Conservation (phyloP, 2,888 invertebrate species). For the Agrilus cyanescens region DNA sequence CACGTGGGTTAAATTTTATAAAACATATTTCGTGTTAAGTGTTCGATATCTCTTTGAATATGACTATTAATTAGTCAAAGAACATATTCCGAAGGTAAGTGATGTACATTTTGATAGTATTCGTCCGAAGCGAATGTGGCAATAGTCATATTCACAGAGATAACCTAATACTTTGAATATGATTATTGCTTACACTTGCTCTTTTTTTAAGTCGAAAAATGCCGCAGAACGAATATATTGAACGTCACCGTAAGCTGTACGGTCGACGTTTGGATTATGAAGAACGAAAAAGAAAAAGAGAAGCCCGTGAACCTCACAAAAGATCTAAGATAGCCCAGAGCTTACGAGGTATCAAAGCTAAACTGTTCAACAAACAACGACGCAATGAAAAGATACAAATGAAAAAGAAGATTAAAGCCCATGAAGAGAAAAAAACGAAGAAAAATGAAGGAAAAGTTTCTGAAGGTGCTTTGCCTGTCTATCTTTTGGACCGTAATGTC, state of each 20-base stretch:
- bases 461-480: slow-evolving; percentile 90
- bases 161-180: slow-evolving; percentile 25
- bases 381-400: slow-evolving; percentile 98
- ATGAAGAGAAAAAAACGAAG: slow-evolving; percentile 88
- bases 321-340: slow-evolving; percentile 82
- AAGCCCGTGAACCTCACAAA: slow-evolving; percentile 89
- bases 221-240: slow-evolving; percentile 99
- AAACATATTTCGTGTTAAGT: neutral
- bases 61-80: slow-evolving; percentile 25
- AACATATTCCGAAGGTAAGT: slow-evolving; percentile 25
- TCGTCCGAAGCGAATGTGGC: slow-evolving; percentile 7
- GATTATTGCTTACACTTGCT: slow-evolving; percentile 21
- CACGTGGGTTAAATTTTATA: too few relatives aligned
- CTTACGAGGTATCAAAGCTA: slow-evolving; percentile 92
- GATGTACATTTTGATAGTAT: slow-evolving; percentile 6
- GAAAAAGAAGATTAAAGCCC: slow-evolving; percentile 96
- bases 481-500: slow-evolving; percentile 93
- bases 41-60: slow-evolving; percentile 28
- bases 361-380: slow-evolving; percentile 91
- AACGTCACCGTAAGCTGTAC: slow-evolving; percentile 90
- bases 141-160: slow-evolving; percentile 35
- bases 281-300: slow-evolving; percentile 89
- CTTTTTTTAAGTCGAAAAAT: slow-evolving; percentile 37
- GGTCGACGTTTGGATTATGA: slow-evolving; percentile 96
- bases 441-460: slow-evolving; percentile 69